Evolutionary conservation across 2,797 vertebrate genomes (phyloP).

Genomic region (Epinephelus malabaricus): DNA sequence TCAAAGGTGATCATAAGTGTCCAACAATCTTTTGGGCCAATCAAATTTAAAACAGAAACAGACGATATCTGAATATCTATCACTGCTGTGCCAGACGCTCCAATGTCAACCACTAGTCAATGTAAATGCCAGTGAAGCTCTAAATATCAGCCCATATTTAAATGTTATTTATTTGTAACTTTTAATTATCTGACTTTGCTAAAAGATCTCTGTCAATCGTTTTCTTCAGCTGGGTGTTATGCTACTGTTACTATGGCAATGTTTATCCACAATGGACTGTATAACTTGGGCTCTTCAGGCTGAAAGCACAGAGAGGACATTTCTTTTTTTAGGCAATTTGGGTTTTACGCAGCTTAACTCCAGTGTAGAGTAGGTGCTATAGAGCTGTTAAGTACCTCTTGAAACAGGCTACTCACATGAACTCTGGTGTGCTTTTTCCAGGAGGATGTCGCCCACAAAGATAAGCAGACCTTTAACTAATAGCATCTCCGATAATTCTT

Average conservation of each 20-base stretch:
- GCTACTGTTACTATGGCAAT: neutral
- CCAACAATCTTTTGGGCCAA: neutral
- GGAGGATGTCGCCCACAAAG: slow-evolving; percentile 29
- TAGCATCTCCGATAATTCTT: slow-evolving; percentile 20
- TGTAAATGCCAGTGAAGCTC: too few relatives aligned
- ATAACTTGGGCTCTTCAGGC: slow-evolving; percentile 27
- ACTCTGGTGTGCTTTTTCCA: slow-evolving; percentile 43
- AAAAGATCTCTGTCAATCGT: neutral
- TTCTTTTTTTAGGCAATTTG: slow-evolving; percentile 53
- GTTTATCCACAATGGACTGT: slow-evolving; percentile 27
- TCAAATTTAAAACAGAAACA: slow-evolving; percentile 23
- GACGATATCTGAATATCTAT: neutral
- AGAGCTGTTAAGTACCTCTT: slow-evolving; percentile 56
- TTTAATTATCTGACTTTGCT: slow-evolving; percentile 11
- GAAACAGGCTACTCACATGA: slow-evolving; percentile 51
- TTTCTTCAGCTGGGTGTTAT: neutral
- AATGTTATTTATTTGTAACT: neutral
- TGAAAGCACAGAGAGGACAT: slow-evolving; percentile 32
- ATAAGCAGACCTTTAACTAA: slow-evolving; percentile 34
- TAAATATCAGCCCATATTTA: too few relatives aligned
- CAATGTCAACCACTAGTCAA: slow-evolving; percentile 15
- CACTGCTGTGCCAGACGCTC: neutral
- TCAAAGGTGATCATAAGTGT: neutral
- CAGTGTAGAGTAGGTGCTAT: slow-evolving; percentile 44
- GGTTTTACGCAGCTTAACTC: slow-evolving; percentile 51